Evolutionary conservation across 2,797 vertebrate genomes (phyloP).

Genomic region (Myioborus melanocephalus): DNA sequence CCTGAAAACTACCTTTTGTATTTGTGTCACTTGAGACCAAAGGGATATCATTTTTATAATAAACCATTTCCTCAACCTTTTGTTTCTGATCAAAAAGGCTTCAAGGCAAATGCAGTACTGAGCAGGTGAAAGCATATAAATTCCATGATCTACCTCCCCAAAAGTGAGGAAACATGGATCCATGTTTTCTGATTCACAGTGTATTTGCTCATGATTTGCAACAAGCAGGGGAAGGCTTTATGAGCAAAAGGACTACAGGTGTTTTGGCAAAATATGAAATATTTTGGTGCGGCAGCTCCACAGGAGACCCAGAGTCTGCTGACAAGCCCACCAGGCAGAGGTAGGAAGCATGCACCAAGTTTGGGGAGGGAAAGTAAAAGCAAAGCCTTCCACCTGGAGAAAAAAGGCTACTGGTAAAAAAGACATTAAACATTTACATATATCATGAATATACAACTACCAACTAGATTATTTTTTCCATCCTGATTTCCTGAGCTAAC

Average conservation of each 20-base stretch:
- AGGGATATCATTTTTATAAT: not conserved
- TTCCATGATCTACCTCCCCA: not conserved
- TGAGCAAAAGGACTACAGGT: not conserved
- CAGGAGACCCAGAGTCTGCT: not conserved
- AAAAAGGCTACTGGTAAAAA: not conserved
- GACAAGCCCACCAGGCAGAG: not conserved
- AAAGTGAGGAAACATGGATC: not conserved
- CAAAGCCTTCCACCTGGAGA: not conserved
- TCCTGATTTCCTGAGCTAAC: not conserved
- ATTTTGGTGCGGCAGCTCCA: not conserved
- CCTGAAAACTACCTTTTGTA: not conserved
- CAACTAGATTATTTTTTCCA: not conserved
- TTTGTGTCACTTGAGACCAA: not conserved
- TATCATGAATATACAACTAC: not conserved
- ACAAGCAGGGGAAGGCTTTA: not conserved
- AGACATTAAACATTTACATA: not conserved
- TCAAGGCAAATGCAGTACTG: not conserved
- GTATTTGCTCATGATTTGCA: not conserved
- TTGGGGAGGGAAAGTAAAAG: accelerated
- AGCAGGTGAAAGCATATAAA: not conserved
- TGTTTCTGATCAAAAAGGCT: not conserved
- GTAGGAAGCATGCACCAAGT: not conserved
- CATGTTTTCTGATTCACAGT: not conserved
- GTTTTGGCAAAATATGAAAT: not conserved
- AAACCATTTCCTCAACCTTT: not conserved